Conservation (phyloP, 1,140 invertebrate genomes). For the Calycopis cecrops region DNA sequence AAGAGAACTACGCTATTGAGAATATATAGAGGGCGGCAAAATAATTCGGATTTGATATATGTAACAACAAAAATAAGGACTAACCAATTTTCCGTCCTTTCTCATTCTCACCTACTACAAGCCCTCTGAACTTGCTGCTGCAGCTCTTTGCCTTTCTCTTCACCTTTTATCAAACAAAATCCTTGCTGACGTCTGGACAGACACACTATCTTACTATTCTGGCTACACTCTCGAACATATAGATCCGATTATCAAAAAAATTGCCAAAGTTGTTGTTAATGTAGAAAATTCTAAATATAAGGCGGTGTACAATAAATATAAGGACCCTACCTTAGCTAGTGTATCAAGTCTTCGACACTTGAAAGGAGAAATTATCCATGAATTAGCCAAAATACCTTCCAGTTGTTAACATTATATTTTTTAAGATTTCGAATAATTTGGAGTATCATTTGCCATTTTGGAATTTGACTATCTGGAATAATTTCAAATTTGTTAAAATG, state of each 20-base stretch:
- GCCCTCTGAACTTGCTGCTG: slow-evolving; percentile 83
- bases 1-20: too few relatives aligned
- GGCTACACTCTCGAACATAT: slow-evolving; percentile 77
- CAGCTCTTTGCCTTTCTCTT: slow-evolving; percentile 74
- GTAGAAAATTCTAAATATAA: slow-evolving; percentile 77
- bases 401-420: slow-evolving; percentile 17
- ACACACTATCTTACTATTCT: slow-evolving; percentile 79
- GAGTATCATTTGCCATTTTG: slow-evolving; percentile 68
- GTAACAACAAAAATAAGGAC: too few relatives aligned
- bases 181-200: slow-evolving; percentile 75
- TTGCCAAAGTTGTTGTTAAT: slow-evolving; percentile 76
- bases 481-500: too few relatives aligned
- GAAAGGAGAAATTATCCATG: slow-evolving; percentile 51
- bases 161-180: slow-evolving; percentile 65
- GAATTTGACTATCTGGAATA: not conserved
- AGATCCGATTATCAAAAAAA: slow-evolving; percentile 76
- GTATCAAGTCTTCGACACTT: slow-evolving; percentile 77
- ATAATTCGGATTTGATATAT: too few relatives aligned
- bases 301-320: slow-evolving; percentile 79
- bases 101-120: too few relatives aligned
- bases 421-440: slow-evolving; percentile 27
- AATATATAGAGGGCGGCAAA: too few relatives aligned
- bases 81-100: too few relatives aligned
- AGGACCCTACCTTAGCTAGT: slow-evolving; percentile 75
- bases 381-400: slow-evolving; percentile 34